phyloP scores from a whole-genome alignment of 2,888 invertebrate species.

The Erebia aethiops region DNA sequence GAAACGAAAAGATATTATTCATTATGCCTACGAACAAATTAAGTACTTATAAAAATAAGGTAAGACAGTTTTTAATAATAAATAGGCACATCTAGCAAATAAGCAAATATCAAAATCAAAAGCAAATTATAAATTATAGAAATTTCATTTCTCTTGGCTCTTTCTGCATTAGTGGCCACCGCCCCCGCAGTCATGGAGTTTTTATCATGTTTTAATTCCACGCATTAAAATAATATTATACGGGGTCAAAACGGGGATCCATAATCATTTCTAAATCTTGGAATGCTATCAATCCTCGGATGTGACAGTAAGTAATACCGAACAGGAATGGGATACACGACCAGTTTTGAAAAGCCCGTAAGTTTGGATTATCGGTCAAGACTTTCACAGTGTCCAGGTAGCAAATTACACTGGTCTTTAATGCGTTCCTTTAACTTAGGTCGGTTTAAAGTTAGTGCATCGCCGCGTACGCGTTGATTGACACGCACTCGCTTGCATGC shows the following conservation, averaged over 20 bases:
- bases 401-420: constrained; percentile 40
- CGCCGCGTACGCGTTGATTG: constrained; percentile 56
- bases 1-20: no score
- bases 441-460: constrained; percentile 65
- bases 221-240: background rate
- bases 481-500: constrained; percentile 55
- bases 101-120: no score
- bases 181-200: no score
- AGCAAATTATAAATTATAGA: no score
- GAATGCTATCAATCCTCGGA: constrained; percentile 38
- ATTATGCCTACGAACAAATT: no score
- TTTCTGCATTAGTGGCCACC: no score
- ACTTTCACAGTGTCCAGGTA: constrained; percentile 21
- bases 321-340: constrained; percentile 18
- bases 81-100: no score
- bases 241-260: background rate
- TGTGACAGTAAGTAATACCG: constrained; percentile 29
- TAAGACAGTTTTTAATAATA: no score
- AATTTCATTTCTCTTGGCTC: no score
- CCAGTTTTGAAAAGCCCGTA: constrained; percentile 20
- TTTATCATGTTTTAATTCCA: background rate
- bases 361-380: background rate
- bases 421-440: constrained; percentile 46
- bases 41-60: no score
- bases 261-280: constrained; percentile 12